A percentile compares a stretch with the other conserved stretches of the same genome.
phyloP scores from a whole-genome alignment of 1,140 invertebrate species.

The Pseudomyrmex pallidus region DNA sequence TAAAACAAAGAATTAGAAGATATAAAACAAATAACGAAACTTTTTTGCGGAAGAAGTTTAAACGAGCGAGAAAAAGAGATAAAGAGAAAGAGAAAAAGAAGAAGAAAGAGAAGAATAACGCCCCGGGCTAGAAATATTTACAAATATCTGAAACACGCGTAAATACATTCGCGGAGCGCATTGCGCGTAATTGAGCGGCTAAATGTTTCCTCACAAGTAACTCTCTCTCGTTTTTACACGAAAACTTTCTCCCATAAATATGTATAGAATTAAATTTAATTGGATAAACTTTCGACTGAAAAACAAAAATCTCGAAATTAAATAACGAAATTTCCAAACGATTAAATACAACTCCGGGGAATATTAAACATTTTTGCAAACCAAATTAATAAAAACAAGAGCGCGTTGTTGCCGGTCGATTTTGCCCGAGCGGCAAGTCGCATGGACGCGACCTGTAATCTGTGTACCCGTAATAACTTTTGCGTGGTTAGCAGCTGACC shows the following conservation, averaged over 20 bases:
- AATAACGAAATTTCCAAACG: conserved; percentile 57
- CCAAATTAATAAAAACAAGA: conserved; percentile 60
- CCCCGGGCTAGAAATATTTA: conserved; percentile 1
- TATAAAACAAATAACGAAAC: conserved; percentile 27
- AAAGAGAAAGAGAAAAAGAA: too few relatives aligned
- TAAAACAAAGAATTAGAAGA: conserved; percentile 10
- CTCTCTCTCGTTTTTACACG: background rate
- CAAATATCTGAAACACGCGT: conserved; percentile 1
- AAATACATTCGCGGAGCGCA: background rate
- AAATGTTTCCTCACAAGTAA: conserved; percentile 4
- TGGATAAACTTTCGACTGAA: conserved; percentile 26
- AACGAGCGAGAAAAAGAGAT: background rate
- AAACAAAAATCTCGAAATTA: conserved; percentile 50
- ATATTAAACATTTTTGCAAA: conserved; percentile 61
- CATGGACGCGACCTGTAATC: conserved; percentile 67
- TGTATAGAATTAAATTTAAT: conserved; percentile 23
- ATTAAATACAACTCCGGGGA: conserved; percentile 50
- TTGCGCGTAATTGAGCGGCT: conserved; percentile 7
- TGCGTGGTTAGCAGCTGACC: conserved; percentile 75
- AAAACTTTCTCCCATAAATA: background rate
- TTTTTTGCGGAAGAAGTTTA: conserved; percentile 20
- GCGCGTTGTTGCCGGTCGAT: conserved; percentile 46
- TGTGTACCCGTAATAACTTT: conserved; percentile 75
- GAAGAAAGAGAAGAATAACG: background rate
- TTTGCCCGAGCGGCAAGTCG: conserved; percentile 66